phyloP scores from a whole-genome alignment of 2,888 invertebrate genomes.

The Ellobium chinense region DNA sequence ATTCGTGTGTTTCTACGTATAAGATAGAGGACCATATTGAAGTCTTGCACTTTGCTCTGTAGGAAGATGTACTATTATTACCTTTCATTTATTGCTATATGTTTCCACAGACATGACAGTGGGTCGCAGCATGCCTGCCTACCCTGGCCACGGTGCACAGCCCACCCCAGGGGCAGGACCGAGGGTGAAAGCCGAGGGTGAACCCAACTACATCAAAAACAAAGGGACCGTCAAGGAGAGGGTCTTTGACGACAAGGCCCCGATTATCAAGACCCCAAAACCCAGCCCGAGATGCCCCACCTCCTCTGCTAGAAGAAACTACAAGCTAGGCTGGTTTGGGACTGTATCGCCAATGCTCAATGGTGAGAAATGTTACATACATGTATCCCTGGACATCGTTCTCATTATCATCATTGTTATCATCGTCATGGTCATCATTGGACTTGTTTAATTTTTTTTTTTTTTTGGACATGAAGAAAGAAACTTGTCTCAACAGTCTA shows the following conservation, averaged over 20 bases:
- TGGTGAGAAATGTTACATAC: slow-evolving; percentile 28
- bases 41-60: too few relatives aligned
- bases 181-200: slow-evolving; percentile 61
- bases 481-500: too few relatives aligned
- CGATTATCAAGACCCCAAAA: slow-evolving; percentile 40
- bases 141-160: slow-evolving; percentile 11
- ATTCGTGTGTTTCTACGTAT: too few relatives aligned
- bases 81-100: too few relatives aligned
- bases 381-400: too few relatives aligned
- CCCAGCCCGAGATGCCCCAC: slow-evolving; percentile 64
- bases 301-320: slow-evolving; percentile 57
- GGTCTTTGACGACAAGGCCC: slow-evolving; percentile 38
- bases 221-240: slow-evolving; percentile 60
- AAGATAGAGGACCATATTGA: too few relatives aligned
- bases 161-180: slow-evolving; percentile 50
- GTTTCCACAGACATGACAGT: neutral
- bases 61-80: too few relatives aligned
- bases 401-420: too few relatives aligned
- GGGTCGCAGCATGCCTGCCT: slow-evolving; percentile 9
- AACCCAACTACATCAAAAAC: slow-evolving; percentile 54
- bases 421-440: too few relatives aligned
- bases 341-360: slow-evolving; percentile 58
- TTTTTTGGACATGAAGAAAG: neutral
- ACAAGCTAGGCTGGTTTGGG: slow-evolving; percentile 60
- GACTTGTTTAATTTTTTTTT: neutral